Base-by-base conservation (phyloP, 1,140 invertebrate species). In the Orius laevigatus region DNA sequence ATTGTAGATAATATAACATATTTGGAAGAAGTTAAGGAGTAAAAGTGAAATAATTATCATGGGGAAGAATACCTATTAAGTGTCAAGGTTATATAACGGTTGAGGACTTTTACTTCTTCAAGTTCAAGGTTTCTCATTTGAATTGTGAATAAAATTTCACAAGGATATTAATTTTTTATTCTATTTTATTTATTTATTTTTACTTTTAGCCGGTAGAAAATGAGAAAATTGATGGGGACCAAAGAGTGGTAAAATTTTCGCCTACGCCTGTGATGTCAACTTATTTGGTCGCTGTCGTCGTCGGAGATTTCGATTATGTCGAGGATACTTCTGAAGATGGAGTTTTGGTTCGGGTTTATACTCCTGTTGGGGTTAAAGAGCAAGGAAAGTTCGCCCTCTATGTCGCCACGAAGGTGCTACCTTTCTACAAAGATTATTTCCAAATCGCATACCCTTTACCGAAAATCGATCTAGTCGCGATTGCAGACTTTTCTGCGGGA, bases 191-290 rank as follows among this genome's bases (percentile, higher is more conserved):
- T n/a, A n/a, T n/a, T n/a, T n/a, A 25, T 25, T 25, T 25, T 25
- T 25, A n/a, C n/a, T 25, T 25, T 25, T 25, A 66, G 74, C 86
- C 85, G 2, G 76, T 84, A 0, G 73, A 73, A 50, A 68, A 69
- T 33, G 73, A 76, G 50, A 62, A 68, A 11, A 51, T 62, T 1
- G 54, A 66, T 40, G 64, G 67, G 2, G 65, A 76, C 54, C 58
- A 73, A n/a, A 72, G 74, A 55, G 65, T 72, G 3, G 66, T 93
- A 10, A 72, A 72, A 41, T 97, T 93, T 64, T 78, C 85, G 54
- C 79, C 71, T 48, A 89, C 90, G 2, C 90, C 92, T 0, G 77
- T 91, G 49, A 98, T 98, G 94, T 93, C 90, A 1, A 96, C 93
- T 0, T 97, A 97, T 61, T 67, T 97, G 45, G 79, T 98, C 36